phyloP scores from a whole-genome alignment of 30 jellyfish, hydroid and myxozoan species.

The Turritopsis dohrnii region DNA sequence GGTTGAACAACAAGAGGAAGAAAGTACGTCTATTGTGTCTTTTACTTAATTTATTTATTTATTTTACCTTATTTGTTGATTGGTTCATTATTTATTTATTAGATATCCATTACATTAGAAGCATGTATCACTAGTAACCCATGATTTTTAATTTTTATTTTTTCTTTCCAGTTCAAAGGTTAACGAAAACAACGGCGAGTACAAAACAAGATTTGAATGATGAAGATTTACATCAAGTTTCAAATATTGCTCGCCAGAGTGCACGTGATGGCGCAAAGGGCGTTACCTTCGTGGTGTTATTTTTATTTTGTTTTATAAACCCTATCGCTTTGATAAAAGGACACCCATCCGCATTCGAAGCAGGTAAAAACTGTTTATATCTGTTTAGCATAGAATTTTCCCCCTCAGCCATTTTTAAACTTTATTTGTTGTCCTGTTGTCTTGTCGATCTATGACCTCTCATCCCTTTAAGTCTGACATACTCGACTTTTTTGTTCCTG shows the following conservation, averaged over 20 bases:
- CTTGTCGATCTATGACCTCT: too few species aligned
- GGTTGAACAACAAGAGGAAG: conserved; percentile 6
- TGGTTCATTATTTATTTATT: too few species aligned
- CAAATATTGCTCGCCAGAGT: conserved; percentile 34
- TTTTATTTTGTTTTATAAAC: conserved; percentile 16
- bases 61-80: too few species aligned
- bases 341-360: conserved; percentile 6
- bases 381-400: too few species aligned
- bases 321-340: conserved; percentile 13
- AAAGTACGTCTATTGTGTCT: neutral
- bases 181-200: neutral
- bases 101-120: too few species aligned
- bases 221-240: conserved; percentile 34
- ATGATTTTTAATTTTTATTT: too few species aligned
- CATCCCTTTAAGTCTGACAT: too few species aligned
- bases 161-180: neutral
- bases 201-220: neutral
- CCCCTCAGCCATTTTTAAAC: too few species aligned
- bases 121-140: too few species aligned
- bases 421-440: too few species aligned
- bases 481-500: too few species aligned
- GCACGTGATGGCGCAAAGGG: conserved; percentile 42
- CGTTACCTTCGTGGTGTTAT: conserved; percentile 18
- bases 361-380: neutral
- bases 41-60: neutral